Evolutionary conservation across 2,888 invertebrate genomes (phyloP), one percentile per base, ranked within the genome.

Genomic region (Limnephilus auricula): DNA sequence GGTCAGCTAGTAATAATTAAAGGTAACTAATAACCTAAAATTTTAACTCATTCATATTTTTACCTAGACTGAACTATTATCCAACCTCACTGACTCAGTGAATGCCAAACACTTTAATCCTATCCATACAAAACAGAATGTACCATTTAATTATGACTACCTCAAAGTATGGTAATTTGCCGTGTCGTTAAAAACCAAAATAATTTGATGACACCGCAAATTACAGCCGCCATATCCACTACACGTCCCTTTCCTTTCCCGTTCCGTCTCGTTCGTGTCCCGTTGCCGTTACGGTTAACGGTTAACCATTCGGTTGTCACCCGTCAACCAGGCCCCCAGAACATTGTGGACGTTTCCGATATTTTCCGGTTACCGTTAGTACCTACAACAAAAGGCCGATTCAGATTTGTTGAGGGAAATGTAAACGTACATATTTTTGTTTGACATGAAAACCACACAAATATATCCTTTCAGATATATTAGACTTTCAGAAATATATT

Each of bases 301-400:
- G 65, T 65, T 65, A 65, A 25, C 65, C 25, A n/a, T n/a, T 65
- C 65, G 65, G 65, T 65, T n/a, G 65, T 10, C 65, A n/a, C 65
- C 25, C 25, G 65, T 65, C 65, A 65, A 65, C 65, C 25, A 82
- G 65, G 65, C 25, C 65, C 25, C 25, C 65, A 65, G 65, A 65
- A 65, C 65, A 34, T 82, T 82, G 82, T 82, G 37, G 82, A 82
- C 82, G 82, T 82, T 82, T 82, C 34, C 82, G 34, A 82, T 82
- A 37, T 82, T 82, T 82, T 37, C 82, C 82, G 82, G 34, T 82
- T 82, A 18, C 82, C 34, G 82, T 37, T 34, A 37, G 37, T 82
- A 82, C 40, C 40, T 40, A 12, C 18, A 25, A 25, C 25, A 25
- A 32, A 82, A 82, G 25, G 82, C 34, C 34, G 34, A 32, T 82